These are phyloP conservation scores for Rhinopomastus cyanomelas DNA, from an alignment of 2,113 vertebrate species.

Conservation along the genomic window DNA sequence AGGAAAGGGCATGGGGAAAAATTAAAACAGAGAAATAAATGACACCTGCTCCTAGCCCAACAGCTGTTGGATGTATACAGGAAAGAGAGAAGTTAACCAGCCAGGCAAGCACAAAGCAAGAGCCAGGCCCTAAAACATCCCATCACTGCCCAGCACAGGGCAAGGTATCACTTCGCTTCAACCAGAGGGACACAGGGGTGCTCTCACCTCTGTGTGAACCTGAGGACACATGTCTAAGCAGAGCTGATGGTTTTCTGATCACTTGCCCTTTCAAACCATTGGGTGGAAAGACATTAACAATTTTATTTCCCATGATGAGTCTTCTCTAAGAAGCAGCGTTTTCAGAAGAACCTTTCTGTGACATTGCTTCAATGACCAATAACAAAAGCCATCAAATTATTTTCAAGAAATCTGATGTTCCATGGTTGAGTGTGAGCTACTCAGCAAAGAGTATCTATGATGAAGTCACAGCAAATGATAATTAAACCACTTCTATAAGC, in stretches of 20 bases:
- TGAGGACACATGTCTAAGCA: fast-evolving
- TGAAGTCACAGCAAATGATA: not conserved
- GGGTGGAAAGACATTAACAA: not conserved
- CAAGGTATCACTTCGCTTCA: not conserved
- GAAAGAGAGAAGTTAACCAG: not conserved
- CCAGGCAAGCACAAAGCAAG: not conserved
- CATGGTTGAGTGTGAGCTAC: not conserved
- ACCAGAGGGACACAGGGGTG: not conserved
- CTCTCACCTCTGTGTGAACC: not conserved
- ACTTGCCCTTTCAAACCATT: not conserved
- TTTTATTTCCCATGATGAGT: not conserved
- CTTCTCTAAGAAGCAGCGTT: not conserved
- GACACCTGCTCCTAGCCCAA: not conserved
- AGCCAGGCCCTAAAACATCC: not conserved
- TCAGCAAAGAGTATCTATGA: not conserved
- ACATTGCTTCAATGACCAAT: not conserved
- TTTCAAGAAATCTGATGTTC: not conserved
- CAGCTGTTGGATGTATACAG: not conserved
- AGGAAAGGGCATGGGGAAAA: not conserved
- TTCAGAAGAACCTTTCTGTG: not conserved
- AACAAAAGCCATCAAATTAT: not conserved
- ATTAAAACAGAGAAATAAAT: not conserved
- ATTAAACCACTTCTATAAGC: not conserved
- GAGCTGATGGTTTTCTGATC: not conserved
- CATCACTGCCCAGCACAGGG: not conserved